These are phyloP conservation scores for Lepus timidus DNA, from an alignment of 2,113 vertebrate species.

Conservation along the genomic window DNA sequence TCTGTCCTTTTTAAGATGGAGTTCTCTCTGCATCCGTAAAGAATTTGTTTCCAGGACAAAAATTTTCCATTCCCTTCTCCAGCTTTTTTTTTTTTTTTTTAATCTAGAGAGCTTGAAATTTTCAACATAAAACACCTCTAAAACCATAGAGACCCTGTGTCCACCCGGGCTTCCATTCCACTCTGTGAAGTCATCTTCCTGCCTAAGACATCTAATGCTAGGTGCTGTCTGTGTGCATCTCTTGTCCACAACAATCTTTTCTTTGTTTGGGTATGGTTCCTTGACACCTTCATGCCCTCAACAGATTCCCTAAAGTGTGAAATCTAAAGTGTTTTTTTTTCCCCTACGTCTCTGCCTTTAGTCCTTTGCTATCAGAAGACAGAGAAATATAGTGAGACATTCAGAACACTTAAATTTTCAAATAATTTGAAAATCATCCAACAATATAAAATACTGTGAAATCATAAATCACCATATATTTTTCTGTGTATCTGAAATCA, in stretches of 20 bases:
- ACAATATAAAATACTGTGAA: neutral
- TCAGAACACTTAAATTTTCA: constrained; percentile 14
- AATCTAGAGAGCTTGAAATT: constrained; percentile 56
- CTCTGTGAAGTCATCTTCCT: neutral
- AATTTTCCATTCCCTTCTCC: constrained; percentile 68
- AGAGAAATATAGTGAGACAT: constrained; percentile 8
- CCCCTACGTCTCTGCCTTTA: neutral
- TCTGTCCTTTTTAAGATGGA: constrained; percentile 64
- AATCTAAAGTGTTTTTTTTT: neutral
- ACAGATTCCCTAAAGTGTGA: neutral
- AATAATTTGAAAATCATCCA: neutral
- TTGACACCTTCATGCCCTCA: neutral
- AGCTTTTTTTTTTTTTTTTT: constrained; percentile 65
- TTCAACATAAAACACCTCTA: constrained; percentile 54
- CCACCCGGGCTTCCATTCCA: neutral
- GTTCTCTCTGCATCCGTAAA: constrained; percentile 68
- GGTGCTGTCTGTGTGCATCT: constrained; percentile 20
- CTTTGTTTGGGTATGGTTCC: neutral
- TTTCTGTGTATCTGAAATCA: neutral
- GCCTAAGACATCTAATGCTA: neutral
- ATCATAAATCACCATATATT: neutral
- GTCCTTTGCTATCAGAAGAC: constrained; percentile 40
- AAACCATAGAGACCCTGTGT: constrained; percentile 4
- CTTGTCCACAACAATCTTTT: constrained; percentile 12
- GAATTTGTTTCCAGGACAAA: constrained; percentile 69